Conservation (phyloP, 2,888 invertebrate species). For the Elegia similella region DNA sequence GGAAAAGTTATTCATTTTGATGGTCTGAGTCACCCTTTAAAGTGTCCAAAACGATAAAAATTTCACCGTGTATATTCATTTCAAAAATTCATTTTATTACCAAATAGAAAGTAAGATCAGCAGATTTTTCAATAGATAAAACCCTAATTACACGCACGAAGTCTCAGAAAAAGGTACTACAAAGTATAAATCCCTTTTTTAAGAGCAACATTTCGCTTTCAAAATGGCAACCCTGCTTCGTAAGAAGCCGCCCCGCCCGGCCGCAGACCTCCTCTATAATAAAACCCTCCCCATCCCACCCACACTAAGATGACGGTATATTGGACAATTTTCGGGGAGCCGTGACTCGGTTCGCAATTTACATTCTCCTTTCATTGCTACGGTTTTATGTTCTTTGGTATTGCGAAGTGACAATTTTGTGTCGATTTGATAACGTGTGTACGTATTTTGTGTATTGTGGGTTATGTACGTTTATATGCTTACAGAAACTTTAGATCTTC, state of each 20-base stretch:
- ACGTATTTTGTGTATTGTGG: no score
- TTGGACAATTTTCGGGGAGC: constrained; percentile 73
- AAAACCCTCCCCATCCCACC: constrained; percentile 60
- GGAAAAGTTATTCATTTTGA: no score
- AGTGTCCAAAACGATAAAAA: no score
- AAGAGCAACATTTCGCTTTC: not conserved
- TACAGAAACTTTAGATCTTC: no score
- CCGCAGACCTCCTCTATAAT: constrained; percentile 70
- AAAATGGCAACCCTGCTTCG: constrained; percentile 61
- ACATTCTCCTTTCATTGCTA: constrained; percentile 15
- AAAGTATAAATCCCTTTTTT: not conserved
- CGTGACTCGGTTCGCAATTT: constrained; percentile 70
- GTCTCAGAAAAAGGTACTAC: no score
- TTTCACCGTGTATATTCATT: no score
- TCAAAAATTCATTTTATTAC: no score
- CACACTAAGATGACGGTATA: constrained; percentile 74
- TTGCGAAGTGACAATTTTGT: not conserved
- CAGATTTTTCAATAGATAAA: no score
- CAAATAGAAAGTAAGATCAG: no score
- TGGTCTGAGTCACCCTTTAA: no score
- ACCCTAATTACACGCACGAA: no score
- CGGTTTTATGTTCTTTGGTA: constrained; percentile 8
- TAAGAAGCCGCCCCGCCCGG: constrained; percentile 66
- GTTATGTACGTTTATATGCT: no score
- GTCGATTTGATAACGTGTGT: not conserved